Evolutionary conservation across 2,888 invertebrate genomes (phyloP).

Genomic region (Noctua pronuba): DNA sequence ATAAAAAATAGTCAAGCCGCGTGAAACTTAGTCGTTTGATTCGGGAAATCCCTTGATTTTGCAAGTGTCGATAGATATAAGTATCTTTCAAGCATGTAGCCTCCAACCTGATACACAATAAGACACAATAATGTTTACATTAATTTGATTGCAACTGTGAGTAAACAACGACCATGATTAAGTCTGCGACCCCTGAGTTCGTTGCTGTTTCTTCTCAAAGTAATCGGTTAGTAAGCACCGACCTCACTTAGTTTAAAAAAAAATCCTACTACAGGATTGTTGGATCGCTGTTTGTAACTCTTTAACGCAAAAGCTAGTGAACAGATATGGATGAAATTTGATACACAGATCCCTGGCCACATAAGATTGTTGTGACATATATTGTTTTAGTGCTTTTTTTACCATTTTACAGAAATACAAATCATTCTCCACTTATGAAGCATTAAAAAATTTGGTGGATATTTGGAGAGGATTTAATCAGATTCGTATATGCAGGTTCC

Average conservation of each 20-base stretch:
- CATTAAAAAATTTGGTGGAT: not conserved
- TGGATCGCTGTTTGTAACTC: not conserved
- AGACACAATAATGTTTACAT: not conserved
- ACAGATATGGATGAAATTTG: not conserved
- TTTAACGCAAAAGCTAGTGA: not conserved
- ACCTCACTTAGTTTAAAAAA: not conserved
- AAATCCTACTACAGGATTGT: not conserved
- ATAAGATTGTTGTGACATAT: not conserved
- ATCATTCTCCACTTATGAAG: not conserved
- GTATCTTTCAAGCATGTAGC: not conserved
- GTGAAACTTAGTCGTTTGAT: not conserved
- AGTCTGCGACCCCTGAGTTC: not conserved
- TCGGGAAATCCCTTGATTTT: not conserved
- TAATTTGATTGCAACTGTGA: not conserved
- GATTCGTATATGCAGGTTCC: constrained; percentile 62
- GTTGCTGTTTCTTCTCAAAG: not conserved
- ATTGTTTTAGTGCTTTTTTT: not conserved
- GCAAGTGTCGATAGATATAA: not conserved
- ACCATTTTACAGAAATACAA: not conserved
- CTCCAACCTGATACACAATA: not conserved
- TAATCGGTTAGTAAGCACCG: not conserved
- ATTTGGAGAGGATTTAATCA: not conserved
- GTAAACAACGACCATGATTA: not conserved
- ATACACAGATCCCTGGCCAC: not conserved
- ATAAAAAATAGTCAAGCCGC: not conserved